A percentile compares a stretch with the other conserved stretches of the same genome.
Conservation (phyloP, 2,888 invertebrate genomes). For the Cyaniris semiargus region DNA sequence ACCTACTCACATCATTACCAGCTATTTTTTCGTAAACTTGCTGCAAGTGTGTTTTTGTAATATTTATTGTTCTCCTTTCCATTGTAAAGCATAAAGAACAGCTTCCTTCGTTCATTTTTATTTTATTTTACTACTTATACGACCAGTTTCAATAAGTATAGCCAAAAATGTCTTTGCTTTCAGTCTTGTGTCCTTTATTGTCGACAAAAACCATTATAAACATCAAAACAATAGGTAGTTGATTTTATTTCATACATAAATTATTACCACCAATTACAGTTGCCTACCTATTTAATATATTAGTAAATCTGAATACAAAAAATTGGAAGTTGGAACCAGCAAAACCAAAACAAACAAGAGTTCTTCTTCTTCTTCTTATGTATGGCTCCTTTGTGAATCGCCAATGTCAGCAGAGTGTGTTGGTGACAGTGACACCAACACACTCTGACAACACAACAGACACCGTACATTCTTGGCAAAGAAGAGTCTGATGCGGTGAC, state of each 20-base stretch:
- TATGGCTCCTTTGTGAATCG: too few relatives aligned
- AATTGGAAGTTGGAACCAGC: too few relatives aligned
- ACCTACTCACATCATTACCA: slow-evolving; percentile 51
- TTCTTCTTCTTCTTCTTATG: too few relatives aligned
- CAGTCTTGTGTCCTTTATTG: not conserved
- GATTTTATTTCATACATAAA: not conserved
- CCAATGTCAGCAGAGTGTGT: too few relatives aligned
- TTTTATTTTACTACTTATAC: not conserved
- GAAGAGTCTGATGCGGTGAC: too few relatives aligned
- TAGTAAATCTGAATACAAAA: too few relatives aligned
- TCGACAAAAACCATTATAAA: not conserved
- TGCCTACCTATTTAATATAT: too few relatives aligned
- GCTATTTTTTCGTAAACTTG: slow-evolving; percentile 55
- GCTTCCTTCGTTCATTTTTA: slow-evolving; percentile 46
- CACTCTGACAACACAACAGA: too few relatives aligned
- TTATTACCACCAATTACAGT: too few relatives aligned
- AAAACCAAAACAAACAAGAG: not conserved
- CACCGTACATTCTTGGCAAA: too few relatives aligned
- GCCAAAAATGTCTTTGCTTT: not conserved
- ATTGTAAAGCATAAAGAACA: slow-evolving; percentile 49
- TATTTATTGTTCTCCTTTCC: slow-evolving; percentile 46
- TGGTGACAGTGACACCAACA: too few relatives aligned
- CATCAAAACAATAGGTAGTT: not conserved
- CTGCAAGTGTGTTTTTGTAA: slow-evolving; percentile 50
- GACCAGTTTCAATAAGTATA: not conserved